Conservation (phyloP, 2,888 invertebrate species). For the Stenchaetothrips biformis region DNA sequence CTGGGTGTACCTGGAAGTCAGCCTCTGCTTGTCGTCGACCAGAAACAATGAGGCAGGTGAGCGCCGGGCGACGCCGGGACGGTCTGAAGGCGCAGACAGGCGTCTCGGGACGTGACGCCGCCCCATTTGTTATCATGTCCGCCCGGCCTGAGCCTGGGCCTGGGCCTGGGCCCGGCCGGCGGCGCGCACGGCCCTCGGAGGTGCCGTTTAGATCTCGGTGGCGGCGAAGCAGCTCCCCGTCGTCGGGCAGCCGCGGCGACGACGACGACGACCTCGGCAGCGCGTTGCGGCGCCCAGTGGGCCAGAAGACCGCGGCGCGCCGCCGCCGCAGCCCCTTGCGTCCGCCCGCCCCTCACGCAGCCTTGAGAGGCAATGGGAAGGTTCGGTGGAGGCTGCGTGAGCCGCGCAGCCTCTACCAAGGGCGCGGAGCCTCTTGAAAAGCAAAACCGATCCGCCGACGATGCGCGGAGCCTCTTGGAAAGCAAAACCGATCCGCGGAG, state of each 20-base stretch:
- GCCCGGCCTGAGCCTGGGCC: background rate
- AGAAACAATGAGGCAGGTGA: no score
- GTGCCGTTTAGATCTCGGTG: background rate
- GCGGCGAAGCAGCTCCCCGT: no score
- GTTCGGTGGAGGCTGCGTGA: no score
- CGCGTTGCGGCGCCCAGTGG: background rate
- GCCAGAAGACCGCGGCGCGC: no score
- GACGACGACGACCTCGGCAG: background rate
- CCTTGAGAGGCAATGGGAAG: no score
- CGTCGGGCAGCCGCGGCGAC: no score
- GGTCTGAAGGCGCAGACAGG: background rate
- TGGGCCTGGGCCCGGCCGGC: background rate
- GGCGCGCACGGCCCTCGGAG: background rate
- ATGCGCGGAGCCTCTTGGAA: no score
- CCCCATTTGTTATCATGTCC: background rate
- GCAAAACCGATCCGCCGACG: no score
- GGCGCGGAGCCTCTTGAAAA: no score
- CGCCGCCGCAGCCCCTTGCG: background rate
- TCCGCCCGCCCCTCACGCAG: background rate
- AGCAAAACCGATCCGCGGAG: no score
- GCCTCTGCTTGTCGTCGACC: background rate
- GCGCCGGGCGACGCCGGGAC: background rate
- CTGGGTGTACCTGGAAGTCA: no score
- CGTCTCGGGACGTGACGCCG: background rate
- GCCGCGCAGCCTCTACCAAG: no score